Conservation (phyloP, 2,113 vertebrate species). For the Colossoma macropomum region DNA sequence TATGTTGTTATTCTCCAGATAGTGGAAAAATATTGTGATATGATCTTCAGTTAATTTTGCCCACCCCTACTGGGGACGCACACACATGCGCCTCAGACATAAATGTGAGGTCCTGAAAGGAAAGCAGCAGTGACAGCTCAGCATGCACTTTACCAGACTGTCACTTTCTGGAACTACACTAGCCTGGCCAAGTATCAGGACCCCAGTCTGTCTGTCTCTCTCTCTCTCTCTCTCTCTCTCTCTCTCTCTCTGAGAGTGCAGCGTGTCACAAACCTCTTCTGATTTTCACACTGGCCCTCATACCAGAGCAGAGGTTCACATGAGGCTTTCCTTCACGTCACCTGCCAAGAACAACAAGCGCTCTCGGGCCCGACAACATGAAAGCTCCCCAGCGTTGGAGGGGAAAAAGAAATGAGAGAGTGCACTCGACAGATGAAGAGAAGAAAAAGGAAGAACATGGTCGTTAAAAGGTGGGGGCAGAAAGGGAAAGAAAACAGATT, state of each 20-base stretch:
- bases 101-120: constrained; percentile 6
- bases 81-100: not conserved
- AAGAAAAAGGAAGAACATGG: constrained; percentile 13
- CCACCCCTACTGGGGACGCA: not conserved
- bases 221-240: not conserved
- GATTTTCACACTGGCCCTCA: constrained; percentile 48
- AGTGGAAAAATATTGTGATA: no score
- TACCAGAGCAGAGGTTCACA: constrained; percentile 47
- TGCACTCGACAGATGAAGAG: not conserved
- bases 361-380: constrained; percentile 21
- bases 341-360: constrained; percentile 53
- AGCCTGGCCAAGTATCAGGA: not conserved
- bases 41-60: not conserved
- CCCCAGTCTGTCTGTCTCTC: not conserved
- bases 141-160: constrained; percentile 1
- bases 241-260: constrained; percentile 1
- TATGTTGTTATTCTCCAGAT: no score
- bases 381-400: constrained; percentile 38
- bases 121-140: not conserved
- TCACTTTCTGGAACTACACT: not conserved
- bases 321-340: constrained; percentile 46
- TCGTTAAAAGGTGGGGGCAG: constrained; percentile 17
- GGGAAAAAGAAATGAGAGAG: constrained; percentile 11
- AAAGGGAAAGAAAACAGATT: constrained; percentile 45
- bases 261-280: constrained; percentile 32